Percentiles rank a stretch among this genome's conserved stretches.
Conservation (phyloP, 2,888 invertebrate genomes). For the Habroteleia sp. region DNA sequence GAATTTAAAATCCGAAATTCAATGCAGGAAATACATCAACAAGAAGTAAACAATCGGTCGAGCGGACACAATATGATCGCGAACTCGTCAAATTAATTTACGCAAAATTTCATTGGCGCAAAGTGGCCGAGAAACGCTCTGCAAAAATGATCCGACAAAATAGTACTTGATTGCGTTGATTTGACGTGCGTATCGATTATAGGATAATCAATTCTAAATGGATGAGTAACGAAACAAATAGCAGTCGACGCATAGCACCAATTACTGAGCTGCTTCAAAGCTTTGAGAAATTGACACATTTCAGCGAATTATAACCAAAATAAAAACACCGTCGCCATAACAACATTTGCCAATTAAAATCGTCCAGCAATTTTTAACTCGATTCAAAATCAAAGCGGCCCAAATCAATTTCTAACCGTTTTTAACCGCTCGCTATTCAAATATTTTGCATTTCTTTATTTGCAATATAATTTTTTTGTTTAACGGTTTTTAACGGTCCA, state of each 20-base stretch:
- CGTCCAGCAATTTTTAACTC: too few species aligned
- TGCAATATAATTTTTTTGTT: too few species aligned
- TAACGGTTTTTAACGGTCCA: too few species aligned
- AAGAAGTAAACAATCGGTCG: conserved; percentile 37
- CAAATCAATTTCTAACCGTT: too few species aligned
- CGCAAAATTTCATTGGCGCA: conserved; percentile 12
- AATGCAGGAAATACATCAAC: conserved; percentile 34
- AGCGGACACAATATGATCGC: conserved; percentile 1
- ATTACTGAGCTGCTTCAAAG: conserved; percentile 29
- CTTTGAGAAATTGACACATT: conserved; percentile 20
- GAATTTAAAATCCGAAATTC: conserved; percentile 46
- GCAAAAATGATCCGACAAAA: conserved; percentile 34
- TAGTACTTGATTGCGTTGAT: conserved; percentile 26
- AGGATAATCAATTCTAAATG: conserved; percentile 45
- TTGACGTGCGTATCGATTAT: conserved; percentile 40
- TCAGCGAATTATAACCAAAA: conserved; percentile 23
- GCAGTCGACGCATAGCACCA: conserved; percentile 18
- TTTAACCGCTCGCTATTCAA: too few species aligned
- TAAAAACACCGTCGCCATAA: conserved; percentile 10
- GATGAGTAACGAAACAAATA: conserved; percentile 24
- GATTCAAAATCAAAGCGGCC: too few species aligned
- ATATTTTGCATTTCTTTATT: too few species aligned
- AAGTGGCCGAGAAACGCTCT: conserved; percentile 1
- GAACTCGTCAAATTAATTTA: conserved; percentile 29
- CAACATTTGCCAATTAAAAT: conserved; percentile 1